A percentile compares a stretch with the other conserved stretches of the same genome.
Evolutionary conservation across 2,797 vertebrate species (phyloP).

Genomic region (Lepilemur septentrionalis): DNA sequence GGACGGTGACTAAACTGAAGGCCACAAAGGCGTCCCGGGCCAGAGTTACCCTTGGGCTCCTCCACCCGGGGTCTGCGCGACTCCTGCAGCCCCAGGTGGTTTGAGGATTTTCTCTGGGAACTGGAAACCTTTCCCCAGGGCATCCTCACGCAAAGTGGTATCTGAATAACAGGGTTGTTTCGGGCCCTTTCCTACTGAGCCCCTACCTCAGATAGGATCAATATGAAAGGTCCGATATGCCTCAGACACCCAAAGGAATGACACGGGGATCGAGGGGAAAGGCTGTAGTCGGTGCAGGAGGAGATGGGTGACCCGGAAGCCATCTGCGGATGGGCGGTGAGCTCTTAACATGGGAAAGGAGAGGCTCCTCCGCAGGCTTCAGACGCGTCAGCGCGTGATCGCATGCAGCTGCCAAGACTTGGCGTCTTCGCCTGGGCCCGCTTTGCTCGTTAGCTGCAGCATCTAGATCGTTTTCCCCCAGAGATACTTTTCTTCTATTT

Average conservation of each 20-base stretch:
- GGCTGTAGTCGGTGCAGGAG: background rate
- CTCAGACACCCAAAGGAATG: background rate
- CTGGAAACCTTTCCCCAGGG: background rate
- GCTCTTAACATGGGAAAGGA: background rate
- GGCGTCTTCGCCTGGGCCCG: fast-evolving
- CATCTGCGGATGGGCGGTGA: background rate
- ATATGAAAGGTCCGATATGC: background rate
- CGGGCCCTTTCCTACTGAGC: background rate
- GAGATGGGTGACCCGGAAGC: background rate
- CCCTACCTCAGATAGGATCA: background rate
- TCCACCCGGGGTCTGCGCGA: fast-evolving
- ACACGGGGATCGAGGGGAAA: fast-evolving
- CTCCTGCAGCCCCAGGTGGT: too few species aligned
- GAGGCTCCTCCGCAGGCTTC: background rate
- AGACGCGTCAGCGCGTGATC: fast-evolving
- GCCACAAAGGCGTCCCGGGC: background rate
- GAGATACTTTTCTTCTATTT: background rate
- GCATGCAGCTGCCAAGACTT: fast-evolving
- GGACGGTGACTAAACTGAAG: too few species aligned
- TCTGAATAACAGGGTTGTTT: background rate
- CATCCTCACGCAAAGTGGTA: background rate
- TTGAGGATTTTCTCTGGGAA: background rate
- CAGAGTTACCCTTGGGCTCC: fast-evolving
- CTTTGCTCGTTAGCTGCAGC: background rate
- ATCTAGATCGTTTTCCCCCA: background rate